Conservation (phyloP, 2,113 vertebrate species). For the Rousettus leschenaultii region DNA sequence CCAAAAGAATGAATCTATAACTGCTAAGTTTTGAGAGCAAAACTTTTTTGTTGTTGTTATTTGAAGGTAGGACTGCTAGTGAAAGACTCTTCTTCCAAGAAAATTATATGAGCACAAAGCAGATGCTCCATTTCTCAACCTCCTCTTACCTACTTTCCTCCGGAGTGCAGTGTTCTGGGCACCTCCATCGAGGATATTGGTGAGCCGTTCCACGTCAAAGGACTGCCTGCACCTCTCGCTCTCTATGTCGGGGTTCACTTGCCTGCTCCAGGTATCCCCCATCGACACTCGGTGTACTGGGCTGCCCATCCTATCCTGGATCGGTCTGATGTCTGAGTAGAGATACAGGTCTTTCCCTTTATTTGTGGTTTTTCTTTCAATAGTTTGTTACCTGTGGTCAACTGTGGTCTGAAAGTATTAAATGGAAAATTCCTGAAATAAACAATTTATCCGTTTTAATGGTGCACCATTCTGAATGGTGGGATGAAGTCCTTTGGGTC, state of each 20-base stretch:
- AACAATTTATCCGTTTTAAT: no score
- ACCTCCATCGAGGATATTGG: conserved; percentile 71
- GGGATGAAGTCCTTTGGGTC: neutral
- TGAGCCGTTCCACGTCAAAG: conserved; percentile 81
- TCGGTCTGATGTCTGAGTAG: neutral
- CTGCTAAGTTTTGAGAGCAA: neutral
- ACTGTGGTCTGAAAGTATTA: no score
- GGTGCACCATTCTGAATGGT: neutral
- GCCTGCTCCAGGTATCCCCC: neutral
- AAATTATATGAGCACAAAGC: rapidly evolving
- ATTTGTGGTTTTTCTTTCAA: neutral
- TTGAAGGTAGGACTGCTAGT: neutral
- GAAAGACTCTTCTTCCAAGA: neutral
- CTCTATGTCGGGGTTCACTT: conserved; percentile 78
- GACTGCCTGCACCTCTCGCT: conserved; percentile 72
- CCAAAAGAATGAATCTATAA: neutral
- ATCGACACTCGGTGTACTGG: conserved; percentile 33
- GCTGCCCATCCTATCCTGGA: conserved; percentile 54
- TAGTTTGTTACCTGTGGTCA: neutral
- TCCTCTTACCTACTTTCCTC: conserved; percentile 79
- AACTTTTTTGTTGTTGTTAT: neutral
- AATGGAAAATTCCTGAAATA: neutral
- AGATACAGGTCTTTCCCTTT: neutral
- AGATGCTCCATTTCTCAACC: rapidly evolving
- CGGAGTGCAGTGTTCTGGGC: conserved; percentile 66